Conservation (phyloP, 2,113 vertebrate genomes). For the Drymodes brunneopygia region DNA sequence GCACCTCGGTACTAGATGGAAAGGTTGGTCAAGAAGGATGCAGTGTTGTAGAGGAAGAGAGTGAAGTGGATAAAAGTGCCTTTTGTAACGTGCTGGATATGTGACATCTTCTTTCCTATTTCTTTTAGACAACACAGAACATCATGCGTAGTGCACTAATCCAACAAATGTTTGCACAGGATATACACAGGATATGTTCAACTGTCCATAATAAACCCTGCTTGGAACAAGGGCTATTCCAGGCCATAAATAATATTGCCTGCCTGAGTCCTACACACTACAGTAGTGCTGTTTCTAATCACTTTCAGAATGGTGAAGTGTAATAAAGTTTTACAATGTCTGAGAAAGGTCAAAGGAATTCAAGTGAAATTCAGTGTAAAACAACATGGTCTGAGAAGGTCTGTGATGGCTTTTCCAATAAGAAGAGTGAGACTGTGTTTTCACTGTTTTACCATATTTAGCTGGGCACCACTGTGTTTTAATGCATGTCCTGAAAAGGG, state of each 20-base stretch:
- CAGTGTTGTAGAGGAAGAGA: background rate
- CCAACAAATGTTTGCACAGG: background rate
- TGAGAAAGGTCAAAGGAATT: background rate
- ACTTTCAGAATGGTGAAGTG: background rate
- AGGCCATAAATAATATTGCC: background rate
- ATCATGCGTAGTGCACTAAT: background rate
- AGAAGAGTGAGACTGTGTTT: background rate
- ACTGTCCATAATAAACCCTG: background rate
- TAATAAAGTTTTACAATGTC: background rate
- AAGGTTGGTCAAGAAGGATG: background rate
- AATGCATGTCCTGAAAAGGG: background rate
- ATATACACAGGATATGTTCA: background rate
- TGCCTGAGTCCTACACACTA: background rate
- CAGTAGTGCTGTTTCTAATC: background rate
- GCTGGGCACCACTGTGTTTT: background rate
- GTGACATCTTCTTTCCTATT: background rate
- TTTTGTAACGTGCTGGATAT: background rate
- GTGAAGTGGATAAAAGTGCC: background rate
- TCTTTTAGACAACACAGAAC: background rate
- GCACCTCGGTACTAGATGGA: background rate
- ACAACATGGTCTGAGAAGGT: background rate
- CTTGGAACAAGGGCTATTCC: background rate
- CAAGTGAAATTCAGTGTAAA: background rate
- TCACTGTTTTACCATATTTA: background rate
- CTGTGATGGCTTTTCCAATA: background rate